These are phyloP conservation scores for Sparus aurata DNA, from an alignment of 2,797 vertebrate species.

Conservation along the genomic window DNA sequence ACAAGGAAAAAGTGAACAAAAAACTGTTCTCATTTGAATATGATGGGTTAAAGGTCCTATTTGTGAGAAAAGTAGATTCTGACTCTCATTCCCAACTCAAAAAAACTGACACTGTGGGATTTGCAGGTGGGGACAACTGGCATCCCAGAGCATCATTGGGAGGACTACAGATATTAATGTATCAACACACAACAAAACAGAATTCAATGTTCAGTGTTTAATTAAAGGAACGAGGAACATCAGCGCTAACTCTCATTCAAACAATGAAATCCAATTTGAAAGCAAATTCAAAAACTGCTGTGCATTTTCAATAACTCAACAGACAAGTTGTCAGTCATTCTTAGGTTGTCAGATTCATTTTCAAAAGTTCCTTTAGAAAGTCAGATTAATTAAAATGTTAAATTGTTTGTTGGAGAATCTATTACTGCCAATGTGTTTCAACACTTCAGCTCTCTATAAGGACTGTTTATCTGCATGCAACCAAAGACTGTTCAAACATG, in stretches of 20 bases:
- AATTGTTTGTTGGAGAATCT: too few relatives aligned
- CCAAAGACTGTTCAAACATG: too few relatives aligned
- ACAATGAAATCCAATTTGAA: background rate
- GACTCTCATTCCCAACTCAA: too few relatives aligned
- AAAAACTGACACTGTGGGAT: too few relatives aligned
- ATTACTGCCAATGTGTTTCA: background rate
- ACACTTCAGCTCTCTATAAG: too few relatives aligned
- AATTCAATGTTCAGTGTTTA: slow-evolving; percentile 3
- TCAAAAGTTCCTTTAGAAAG: too few relatives aligned
- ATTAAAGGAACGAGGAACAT: slow-evolving; percentile 2
- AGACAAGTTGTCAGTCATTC: background rate
- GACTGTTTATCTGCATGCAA: too few relatives aligned
- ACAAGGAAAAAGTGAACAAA: background rate
- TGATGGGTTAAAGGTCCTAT: background rate
- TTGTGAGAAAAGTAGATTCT: too few relatives aligned
- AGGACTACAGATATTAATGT: background rate
- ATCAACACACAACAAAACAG: background rate
- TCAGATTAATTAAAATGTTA: too few relatives aligned
- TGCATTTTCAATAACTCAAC: slow-evolving; percentile 15
- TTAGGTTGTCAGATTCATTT: too few relatives aligned
- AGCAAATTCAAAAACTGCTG: background rate
- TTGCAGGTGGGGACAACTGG: too few relatives aligned
- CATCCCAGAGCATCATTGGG: too few relatives aligned
- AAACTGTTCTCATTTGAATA: slow-evolving; percentile 1
- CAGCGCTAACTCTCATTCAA: slow-evolving; percentile 19